These are phyloP conservation scores for Diaphora mendica DNA, from an alignment of 2,888 invertebrate species.

Conservation along the genomic window DNA sequence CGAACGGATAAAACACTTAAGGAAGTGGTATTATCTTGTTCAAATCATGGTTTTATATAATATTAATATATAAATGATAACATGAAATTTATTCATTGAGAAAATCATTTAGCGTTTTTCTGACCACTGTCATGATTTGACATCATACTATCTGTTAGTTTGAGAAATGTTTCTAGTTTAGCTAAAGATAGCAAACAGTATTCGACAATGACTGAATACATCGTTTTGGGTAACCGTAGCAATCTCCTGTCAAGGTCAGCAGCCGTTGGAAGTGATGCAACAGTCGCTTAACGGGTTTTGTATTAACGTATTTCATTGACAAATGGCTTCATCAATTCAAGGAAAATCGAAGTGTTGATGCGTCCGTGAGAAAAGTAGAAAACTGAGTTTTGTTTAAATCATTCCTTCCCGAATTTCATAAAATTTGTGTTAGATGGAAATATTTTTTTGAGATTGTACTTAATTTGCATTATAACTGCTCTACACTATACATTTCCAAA, in stretches of 20 bases:
- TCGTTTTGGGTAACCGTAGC: conserved; percentile 48
- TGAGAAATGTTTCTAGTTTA: conserved; percentile 24
- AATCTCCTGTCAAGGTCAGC: conserved; percentile 73
- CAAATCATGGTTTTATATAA: background rate
- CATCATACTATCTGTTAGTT: background rate
- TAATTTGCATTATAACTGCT: too few relatives aligned
- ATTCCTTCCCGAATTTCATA: too few relatives aligned
- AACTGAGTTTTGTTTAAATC: too few relatives aligned
- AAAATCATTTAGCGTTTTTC: background rate
- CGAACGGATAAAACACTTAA: conserved; percentile 78
- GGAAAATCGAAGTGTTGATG: background rate
- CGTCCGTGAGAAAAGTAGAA: background rate
- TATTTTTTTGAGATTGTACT: too few relatives aligned
- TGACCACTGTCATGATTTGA: too few relatives aligned
- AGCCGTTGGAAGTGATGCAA: conserved; percentile 74
- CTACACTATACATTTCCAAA: too few relatives aligned
- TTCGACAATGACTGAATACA: conserved; percentile 27
- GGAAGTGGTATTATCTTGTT: conserved; percentile 35
- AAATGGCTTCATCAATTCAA: conserved; percentile 51
- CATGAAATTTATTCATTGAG: background rate
- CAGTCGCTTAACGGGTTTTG: conserved; percentile 72
- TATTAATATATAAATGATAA: background rate
- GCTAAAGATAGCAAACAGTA: conserved; percentile 35
- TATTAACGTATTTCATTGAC: conserved; percentile 73
- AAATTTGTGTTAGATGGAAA: too few relatives aligned